Evolutionary conservation across 2,888 invertebrate genomes (phyloP).

Genomic region (Frankliniella fusca): DNA sequence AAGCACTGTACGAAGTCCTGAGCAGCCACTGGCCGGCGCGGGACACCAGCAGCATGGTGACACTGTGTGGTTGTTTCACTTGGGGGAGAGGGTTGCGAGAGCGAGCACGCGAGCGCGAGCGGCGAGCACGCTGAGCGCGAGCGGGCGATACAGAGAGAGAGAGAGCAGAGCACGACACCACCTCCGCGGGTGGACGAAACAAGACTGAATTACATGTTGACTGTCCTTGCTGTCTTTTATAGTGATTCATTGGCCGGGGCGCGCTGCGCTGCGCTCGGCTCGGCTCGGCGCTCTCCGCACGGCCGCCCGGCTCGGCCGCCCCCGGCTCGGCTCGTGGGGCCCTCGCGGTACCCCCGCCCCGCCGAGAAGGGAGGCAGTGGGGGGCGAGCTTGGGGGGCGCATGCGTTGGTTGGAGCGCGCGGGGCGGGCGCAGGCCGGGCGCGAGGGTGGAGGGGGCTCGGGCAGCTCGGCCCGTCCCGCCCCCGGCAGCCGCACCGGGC

Average conservation of each 20-base stretch:
- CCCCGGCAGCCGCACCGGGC: not conserved
- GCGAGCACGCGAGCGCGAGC: not conserved
- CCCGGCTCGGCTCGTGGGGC: conserved; percentile 32
- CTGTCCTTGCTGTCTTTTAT: conserved; percentile 26
- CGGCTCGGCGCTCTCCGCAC: conserved; percentile 43
- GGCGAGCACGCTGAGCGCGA: not conserved
- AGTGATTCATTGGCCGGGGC: conserved; percentile 13
- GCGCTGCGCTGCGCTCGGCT: conserved; percentile 50
- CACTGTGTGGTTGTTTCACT: not conserved
- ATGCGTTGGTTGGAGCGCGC: conserved; percentile 32
- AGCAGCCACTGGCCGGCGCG: conserved; percentile 14
- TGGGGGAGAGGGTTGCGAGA: not conserved
- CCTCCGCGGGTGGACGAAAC: conserved; percentile 10
- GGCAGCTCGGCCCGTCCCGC: conserved; percentile 22
- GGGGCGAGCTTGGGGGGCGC: conserved; percentile 38
- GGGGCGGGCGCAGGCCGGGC: conserved; percentile 41
- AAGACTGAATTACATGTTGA: conserved; percentile 26
- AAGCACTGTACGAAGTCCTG: conserved; percentile 13
- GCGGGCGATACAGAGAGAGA: too few species aligned
- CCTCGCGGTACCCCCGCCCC: conserved; percentile 36
- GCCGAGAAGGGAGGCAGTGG: conserved; percentile 38
- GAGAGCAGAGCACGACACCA: not conserved
- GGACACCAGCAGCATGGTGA: not conserved
- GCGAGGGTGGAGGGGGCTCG: conserved; percentile 42
- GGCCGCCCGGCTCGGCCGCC: conserved; percentile 51